A percentile compares a stretch with the other conserved stretches of the same genome.
These are phyloP conservation scores for Tineola bisselliella DNA, from an alignment of 2,888 invertebrate genomes.

Conservation along the genomic window DNA sequence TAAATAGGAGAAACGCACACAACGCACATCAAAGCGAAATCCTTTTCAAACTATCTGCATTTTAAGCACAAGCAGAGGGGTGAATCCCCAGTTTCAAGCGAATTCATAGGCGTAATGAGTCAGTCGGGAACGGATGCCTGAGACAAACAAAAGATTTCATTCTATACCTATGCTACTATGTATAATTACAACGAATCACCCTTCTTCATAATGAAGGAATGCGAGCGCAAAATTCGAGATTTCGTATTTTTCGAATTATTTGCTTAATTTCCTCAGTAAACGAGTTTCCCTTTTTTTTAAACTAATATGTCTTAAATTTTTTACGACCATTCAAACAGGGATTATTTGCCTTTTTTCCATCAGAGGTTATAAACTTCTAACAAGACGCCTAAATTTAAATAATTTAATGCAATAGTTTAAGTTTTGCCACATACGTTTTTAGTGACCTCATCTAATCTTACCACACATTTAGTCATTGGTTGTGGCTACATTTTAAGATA, in stretches of 20 bases:
- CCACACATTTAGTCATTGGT: no score
- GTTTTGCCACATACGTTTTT: no score
- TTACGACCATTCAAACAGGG: no score
- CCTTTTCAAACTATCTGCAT: conserved; percentile 1
- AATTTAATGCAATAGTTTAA: no score
- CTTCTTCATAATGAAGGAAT: background rate
- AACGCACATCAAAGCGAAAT: background rate
- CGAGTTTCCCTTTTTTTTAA: no score
- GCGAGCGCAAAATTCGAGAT: background rate
- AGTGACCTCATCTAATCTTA: no score
- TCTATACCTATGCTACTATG: background rate
- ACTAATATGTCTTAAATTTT: no score
- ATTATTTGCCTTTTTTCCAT: no score
- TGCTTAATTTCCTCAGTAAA: no score
- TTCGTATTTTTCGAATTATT: background rate
- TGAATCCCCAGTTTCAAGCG: background rate
- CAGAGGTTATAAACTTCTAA: no score
- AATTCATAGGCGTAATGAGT: background rate
- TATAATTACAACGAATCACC: background rate
- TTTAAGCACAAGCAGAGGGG: background rate
- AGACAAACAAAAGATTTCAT: background rate
- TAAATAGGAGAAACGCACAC: background rate
- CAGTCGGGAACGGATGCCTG: background rate
- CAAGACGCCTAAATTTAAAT: no score
- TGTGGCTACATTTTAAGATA: no score